Evolutionary conservation across 2,888 invertebrate genomes (phyloP), one percentile per base, ranked within the genome.

Genomic region (Cephonodes hylas): DNA sequence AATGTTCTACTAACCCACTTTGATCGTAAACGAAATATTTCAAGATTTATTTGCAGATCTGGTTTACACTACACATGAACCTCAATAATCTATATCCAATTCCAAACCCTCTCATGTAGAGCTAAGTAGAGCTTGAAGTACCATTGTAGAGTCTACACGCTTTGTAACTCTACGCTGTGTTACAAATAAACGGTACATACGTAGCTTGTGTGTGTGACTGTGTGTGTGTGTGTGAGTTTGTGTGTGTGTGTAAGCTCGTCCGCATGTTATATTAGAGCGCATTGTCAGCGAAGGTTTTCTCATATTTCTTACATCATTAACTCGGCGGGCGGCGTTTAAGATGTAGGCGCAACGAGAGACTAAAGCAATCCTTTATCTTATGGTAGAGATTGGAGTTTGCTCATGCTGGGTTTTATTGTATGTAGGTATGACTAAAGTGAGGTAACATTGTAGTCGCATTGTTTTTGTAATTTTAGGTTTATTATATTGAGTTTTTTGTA

Each of bases 281-380:
- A 81, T 80, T 79, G 82, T 79, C 71, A 70, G 67, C 23, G 67
- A 68, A 67, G 67, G 72, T 66, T 73, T 66, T 79, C 84, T 88
- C 85, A 83, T 85, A 85, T 88, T 89, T 85, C 86, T 86, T 85
- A 82, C 85, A 80, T 88, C 89, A 86, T 88, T 89, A 89, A 81
- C 72, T 77, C 71, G 70, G 75, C 77, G 74, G 74, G 72, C 71
- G 71, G 64, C 63, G 63, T 64, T 56, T 63, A 45, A 56, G 53
- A 45, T 48, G 42, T 13, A 20, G 42, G 64, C 34, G 58, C 34
- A 46, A 13, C 18, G 57, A 20, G 42, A 27, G 13, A 34, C 6
- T n/a, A n/a, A n/a, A n/a, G n/a, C n/a, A n/a, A n/a, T 3, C 22
- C 15, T 45, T 46, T 58, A n/a, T 45, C 3, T 8, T 23, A 7